Conservation (phyloP, 2,113 vertebrate species). For the Plestiodon gilberti region DNA sequence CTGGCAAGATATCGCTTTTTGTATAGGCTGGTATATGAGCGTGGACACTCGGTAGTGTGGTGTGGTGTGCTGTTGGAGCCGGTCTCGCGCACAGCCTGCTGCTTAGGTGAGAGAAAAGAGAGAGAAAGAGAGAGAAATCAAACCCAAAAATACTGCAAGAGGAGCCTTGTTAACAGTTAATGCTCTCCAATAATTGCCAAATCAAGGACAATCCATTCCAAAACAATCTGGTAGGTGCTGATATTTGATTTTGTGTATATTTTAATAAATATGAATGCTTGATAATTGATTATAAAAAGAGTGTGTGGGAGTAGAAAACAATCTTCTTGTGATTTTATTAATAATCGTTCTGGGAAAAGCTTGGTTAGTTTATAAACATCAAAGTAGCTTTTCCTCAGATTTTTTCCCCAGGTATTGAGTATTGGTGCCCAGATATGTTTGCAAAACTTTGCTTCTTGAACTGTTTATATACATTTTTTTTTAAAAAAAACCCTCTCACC, state of each 20-base stretch:
- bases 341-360: slow-evolving; percentile 29
- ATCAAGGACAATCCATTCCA: slow-evolving; percentile 57
- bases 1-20: slow-evolving; percentile 59
- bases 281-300: not conserved
- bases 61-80: slow-evolving; percentile 41
- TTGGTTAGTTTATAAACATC: slow-evolving; percentile 27
- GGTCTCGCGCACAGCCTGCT: slow-evolving; percentile 57
- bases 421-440: not conserved
- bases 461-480: slow-evolving; percentile 8
- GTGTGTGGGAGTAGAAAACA: not conserved
- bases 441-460: slow-evolving; percentile 36
- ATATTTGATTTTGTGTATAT: slow-evolving; percentile 49
- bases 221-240: slow-evolving; percentile 64
- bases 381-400: slow-evolving; percentile 42
- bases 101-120: slow-evolving; percentile 49
- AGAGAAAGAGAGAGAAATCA: slow-evolving; percentile 63
- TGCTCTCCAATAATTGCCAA: slow-evolving; percentile 62
- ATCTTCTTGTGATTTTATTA: slow-evolving; percentile 24
- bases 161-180: slow-evolving; percentile 61
- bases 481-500: not conserved
- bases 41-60: slow-evolving; percentile 45
- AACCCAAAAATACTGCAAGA: slow-evolving; percentile 56
- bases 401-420: slow-evolving; percentile 22
- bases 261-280: slow-evolving; percentile 42
- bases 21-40: slow-evolving; percentile 58